Evolutionary conservation across 2,888 invertebrate genomes (phyloP).

Genomic region (Halictus ligatus): DNA sequence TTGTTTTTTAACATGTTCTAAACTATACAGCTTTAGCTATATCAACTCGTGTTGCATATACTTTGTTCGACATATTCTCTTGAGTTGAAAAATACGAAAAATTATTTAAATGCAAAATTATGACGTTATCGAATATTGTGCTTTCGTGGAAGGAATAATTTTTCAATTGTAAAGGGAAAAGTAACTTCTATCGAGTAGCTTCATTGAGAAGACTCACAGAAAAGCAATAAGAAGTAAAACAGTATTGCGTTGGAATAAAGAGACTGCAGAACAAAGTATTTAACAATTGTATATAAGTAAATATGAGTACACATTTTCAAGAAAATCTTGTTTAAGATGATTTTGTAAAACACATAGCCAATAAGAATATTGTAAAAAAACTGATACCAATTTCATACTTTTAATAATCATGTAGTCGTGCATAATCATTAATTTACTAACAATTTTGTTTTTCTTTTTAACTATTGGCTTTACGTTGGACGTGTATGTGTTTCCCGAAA

Average conservation of each 20-base stretch:
- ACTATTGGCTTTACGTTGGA: background rate
- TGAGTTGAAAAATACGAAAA: background rate
- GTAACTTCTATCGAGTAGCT: slow-evolving; percentile 16
- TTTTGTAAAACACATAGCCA: slow-evolving; percentile 60
- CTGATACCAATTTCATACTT: slow-evolving; percentile 62
- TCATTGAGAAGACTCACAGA: slow-evolving; percentile 28
- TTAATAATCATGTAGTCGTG: background rate
- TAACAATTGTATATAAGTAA: slow-evolving; percentile 81
- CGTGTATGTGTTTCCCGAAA: background rate
- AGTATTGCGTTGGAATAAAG: slow-evolving; percentile 79
- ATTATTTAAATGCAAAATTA: slow-evolving; percentile 4
- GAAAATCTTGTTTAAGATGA: slow-evolving; percentile 72
- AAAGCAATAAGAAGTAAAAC: slow-evolving; percentile 59
- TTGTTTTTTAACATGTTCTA: background rate
- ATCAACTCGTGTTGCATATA: background rate
- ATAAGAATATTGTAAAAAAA: slow-evolving; percentile 56
- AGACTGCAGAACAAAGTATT: slow-evolving; percentile 81
- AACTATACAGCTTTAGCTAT: slow-evolving; percentile 8
- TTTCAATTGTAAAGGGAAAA: background rate
- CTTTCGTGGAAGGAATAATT: background rate
- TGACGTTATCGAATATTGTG: background rate
- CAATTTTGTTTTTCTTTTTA: slow-evolving; percentile 3
- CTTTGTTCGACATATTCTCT: slow-evolving; percentile 8
- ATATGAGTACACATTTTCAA: slow-evolving; percentile 78
- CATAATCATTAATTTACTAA: slow-evolving; percentile 11